Base-by-base conservation (phyloP, 1,140 invertebrate genomes). In the Bombus waltoni region DNA sequence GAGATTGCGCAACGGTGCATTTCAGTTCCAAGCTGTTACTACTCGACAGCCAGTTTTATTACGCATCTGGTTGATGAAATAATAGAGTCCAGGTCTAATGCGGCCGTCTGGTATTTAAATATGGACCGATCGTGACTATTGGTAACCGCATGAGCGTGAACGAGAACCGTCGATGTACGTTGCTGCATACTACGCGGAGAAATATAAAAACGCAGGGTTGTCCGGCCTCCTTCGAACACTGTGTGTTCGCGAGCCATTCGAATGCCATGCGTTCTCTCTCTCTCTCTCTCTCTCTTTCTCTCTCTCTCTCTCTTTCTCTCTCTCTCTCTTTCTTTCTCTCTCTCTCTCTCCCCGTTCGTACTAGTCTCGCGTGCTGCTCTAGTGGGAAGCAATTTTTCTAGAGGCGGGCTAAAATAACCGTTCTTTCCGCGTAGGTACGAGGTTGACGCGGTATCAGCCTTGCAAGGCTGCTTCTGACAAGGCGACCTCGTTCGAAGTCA, bases 381-480 rank as follows among this genome's bases (percentile, higher is more conserved):
- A n/a, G 81, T 84, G 66, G 66, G 83, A 81, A 62, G 76, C 35
- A 25, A 90, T 90, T 90, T 90, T 90, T 90, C 86, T 76, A 42
- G 2, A 42, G 47, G 44, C 47, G n/a, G 9, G 68, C 76, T 80
- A 83, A 90, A 90, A 90, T 88, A 81, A 82, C 86, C 82, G 85
- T 89, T 89, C 78, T 88, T 78, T 62, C 75, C 59, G 73, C 71
- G 83, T 78, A 72, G 81, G 72, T 78, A 88, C 65, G 28, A 65
- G 75, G 65, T 57, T 77, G 86, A 83, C 35, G 71, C 57, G 76
- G 42, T 83, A 90, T 80, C 73, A 89, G 89, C 89, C 89, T 90
- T 90, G 89, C 89, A 90, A 90, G 89, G 89, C 89, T 90, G 72
- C 82, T 74, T 73, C 71, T 86, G 88, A 90, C 89, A 90, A 88